Evolutionary conservation across 2,797 vertebrate genomes (phyloP).

Genomic region (Linurgus olivaceus): DNA sequence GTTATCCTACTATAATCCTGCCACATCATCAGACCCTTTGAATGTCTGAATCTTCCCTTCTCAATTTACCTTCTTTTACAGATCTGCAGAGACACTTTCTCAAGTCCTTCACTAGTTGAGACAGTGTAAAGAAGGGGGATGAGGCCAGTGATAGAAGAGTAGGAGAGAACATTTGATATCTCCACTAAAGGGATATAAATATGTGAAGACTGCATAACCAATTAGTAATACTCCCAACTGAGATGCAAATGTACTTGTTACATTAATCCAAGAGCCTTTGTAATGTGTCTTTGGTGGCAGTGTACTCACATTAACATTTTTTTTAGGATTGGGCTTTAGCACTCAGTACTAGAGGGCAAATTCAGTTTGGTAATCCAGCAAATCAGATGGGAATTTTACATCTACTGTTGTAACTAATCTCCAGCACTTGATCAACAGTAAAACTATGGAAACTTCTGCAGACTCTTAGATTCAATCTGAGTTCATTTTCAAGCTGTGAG

Average conservation of each 20-base stretch:
- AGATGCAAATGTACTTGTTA: neutral
- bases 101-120: neutral
- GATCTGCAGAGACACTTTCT: neutral
- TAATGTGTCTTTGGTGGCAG: neutral
- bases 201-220: neutral
- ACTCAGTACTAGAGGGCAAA: neutral
- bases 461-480: neutral
- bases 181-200: neutral
- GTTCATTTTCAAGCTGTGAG: conserved; percentile 27
- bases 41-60: neutral
- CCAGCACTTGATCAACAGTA: neutral
- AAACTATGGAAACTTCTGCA: neutral
- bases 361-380: neutral
- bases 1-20: neutral
- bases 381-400: neutral
- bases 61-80: neutral
- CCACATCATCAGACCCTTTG: neutral
- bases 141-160: neutral
- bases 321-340: neutral
- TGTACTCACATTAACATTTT: neutral
- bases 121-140: neutral
- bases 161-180: neutral
- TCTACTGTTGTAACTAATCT: neutral
- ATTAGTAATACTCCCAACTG: neutral
- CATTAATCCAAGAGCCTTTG: neutral